These are phyloP conservation scores for Ips typographus DNA, from an alignment of 1,140 invertebrate species.

Conservation along the genomic window DNA sequence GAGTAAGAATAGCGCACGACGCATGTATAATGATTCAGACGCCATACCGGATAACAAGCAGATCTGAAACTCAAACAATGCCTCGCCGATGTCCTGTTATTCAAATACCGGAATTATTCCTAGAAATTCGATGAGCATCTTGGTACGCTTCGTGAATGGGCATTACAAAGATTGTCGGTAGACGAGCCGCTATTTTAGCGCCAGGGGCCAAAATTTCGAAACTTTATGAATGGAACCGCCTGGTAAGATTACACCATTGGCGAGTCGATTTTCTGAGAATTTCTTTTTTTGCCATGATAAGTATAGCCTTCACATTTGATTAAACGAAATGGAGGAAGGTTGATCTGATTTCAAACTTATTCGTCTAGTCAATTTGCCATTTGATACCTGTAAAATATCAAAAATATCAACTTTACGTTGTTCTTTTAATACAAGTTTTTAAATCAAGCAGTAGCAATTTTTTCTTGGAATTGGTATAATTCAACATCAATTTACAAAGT, in stretches of 20 bases:
- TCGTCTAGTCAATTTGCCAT: too few species aligned
- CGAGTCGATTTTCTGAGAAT: constrained; percentile 21
- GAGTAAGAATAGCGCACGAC: too few species aligned
- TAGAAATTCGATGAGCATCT: constrained; percentile 26
- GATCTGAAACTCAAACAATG: constrained; percentile 23
- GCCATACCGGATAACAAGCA: constrained; percentile 13
- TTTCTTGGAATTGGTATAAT: too few species aligned
- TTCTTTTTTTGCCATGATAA: constrained; percentile 8
- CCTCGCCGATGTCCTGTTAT: constrained; percentile 22
- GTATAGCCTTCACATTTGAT: too few species aligned
- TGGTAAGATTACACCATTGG: not conserved
- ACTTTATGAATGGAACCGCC: constrained; percentile 22
- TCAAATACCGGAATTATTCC: constrained; percentile 22
- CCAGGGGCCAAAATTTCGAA: constrained; percentile 27
- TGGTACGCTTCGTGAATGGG: constrained; percentile 15
- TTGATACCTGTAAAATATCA: too few species aligned
- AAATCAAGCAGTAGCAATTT: too few species aligned
- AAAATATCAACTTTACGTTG: too few species aligned
- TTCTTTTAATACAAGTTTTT: too few species aligned
- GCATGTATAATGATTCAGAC: not conserved
- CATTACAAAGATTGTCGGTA: constrained; percentile 20
- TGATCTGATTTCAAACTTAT: too few species aligned
- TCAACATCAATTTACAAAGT: too few species aligned
- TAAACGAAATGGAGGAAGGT: too few species aligned
- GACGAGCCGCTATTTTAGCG: constrained; percentile 29